A percentile compares a stretch with the other conserved stretches of the same genome.
Evolutionary conservation across 2,113 vertebrate genomes (phyloP).

Genomic region (Seriola dumerili): DNA sequence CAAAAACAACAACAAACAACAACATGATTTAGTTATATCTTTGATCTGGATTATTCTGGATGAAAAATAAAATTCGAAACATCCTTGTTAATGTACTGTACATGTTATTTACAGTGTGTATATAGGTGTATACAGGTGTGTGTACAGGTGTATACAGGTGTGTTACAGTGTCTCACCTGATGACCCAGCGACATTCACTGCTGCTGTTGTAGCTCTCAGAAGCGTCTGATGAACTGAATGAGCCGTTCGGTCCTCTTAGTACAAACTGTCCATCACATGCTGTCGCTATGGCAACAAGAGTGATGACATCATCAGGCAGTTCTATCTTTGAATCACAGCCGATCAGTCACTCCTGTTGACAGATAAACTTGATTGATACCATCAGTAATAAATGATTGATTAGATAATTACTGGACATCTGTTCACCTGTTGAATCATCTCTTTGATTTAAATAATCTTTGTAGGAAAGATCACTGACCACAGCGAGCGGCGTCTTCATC

Average conservation of each 20-base stretch:
- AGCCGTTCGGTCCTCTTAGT: constrained; percentile 67
- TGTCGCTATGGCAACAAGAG: constrained; percentile 74
- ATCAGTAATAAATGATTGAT: too few species aligned
- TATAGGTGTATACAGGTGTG: not conserved
- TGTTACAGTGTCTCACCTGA: constrained; percentile 65
- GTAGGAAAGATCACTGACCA: constrained; percentile 59
- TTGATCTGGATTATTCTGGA: too few species aligned
- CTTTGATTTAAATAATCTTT: not conserved
- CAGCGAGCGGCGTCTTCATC: constrained; percentile 76
- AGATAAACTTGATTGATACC: not conserved
- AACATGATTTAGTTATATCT: too few species aligned
- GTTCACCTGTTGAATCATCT: too few species aligned
- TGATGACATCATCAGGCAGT: not conserved
- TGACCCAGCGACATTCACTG: constrained; percentile 81
- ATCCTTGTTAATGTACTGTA: too few species aligned
- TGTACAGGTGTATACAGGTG: not conserved
- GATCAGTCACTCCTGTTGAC: not conserved
- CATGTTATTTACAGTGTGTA: not conserved
- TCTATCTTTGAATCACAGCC: not conserved
- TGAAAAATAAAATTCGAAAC: too few species aligned
- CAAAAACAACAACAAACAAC: too few species aligned
- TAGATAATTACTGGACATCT: too few species aligned
- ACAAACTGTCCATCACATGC: constrained; percentile 82
- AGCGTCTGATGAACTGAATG: constrained; percentile 69
- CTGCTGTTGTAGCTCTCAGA: constrained; percentile 60